Conservation (phyloP, 1,140 invertebrate species). For the Linepithema humile region DNA sequence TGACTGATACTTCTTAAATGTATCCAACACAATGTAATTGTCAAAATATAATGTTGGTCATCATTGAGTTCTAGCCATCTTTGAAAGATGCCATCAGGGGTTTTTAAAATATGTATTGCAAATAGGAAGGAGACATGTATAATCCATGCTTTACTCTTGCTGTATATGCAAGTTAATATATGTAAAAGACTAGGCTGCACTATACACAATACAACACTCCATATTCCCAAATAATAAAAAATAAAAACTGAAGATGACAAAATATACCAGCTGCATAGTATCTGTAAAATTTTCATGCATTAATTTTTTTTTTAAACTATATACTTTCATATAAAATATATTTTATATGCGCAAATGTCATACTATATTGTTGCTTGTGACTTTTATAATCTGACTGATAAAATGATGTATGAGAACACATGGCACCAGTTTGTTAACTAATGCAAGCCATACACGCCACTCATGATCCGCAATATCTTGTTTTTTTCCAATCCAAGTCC, state of each 20-base stretch:
- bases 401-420: conserved; percentile 82
- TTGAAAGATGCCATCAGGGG: conserved; percentile 73
- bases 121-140: conserved; percentile 76
- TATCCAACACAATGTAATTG: conserved; percentile 84
- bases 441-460: conserved; percentile 83
- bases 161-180: conserved; percentile 74
- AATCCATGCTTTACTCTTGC: conserved; percentile 77
- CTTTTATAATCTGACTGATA: conserved; percentile 77
- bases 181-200: conserved; percentile 79
- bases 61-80: conserved; percentile 71
- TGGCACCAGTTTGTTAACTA: conserved; percentile 78
- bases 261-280: conserved; percentile 78
- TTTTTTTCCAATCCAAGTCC: conserved; percentile 81
- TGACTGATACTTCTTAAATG: conserved; percentile 85
- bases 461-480: conserved; percentile 85
- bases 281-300: conserved; percentile 69
- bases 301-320: conserved; percentile 40
- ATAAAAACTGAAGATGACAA: conserved; percentile 74
- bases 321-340: conserved; percentile 9
- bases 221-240: conserved; percentile 72
- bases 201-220: conserved; percentile 75
- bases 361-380: conserved; percentile 54
- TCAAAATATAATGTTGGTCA: conserved; percentile 80
- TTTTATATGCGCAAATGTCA: conserved; percentile 1
- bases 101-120: conserved; percentile 78